A percentile compares a stretch with the other conserved stretches of the same genome.
These are phyloP conservation scores for Yponomeuta malinellus DNA, from an alignment of 2,888 invertebrate species.

Conservation along the genomic window DNA sequence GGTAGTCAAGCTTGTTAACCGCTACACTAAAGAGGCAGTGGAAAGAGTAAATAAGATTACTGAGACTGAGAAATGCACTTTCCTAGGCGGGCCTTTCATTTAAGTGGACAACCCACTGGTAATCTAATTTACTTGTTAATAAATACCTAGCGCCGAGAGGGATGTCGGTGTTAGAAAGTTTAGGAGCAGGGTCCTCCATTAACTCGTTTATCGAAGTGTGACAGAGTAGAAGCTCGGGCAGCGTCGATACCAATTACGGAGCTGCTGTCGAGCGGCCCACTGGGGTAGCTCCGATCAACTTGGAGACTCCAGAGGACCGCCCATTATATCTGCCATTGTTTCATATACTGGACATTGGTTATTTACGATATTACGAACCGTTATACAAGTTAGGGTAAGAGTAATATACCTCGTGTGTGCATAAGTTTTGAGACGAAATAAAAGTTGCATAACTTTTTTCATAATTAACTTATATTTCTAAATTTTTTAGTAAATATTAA, in stretches of 20 bases:
- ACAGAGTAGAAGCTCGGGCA: slow-evolving; percentile 17
- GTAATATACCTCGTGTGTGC: too few relatives aligned
- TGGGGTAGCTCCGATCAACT: slow-evolving; percentile 7
- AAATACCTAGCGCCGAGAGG: neutral
- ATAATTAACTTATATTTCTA: too few relatives aligned
- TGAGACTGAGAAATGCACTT: too few relatives aligned
- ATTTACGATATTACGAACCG: neutral
- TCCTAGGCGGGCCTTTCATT: too few relatives aligned
- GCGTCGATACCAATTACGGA: slow-evolving; percentile 15
- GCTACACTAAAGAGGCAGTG: too few relatives aligned
- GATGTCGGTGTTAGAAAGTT: slow-evolving; percentile 11
- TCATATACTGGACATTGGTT: neutral
- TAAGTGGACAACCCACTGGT: neutral
- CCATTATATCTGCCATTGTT: slow-evolving; percentile 8
- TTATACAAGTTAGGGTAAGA: neutral
- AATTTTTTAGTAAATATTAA: too few relatives aligned
- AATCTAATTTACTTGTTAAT: neutral
- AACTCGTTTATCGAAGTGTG: slow-evolving; percentile 20
- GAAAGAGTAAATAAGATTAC: too few relatives aligned
- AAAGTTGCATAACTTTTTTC: too few relatives aligned
- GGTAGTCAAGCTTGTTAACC: too few relatives aligned
- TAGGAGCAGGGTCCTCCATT: slow-evolving; percentile 16
- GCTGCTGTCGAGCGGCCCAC: slow-evolving; percentile 4
- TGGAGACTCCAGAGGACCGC: neutral
- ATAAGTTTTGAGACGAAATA: too few relatives aligned